phyloP scores from a whole-genome alignment of 1,140 invertebrate species.

The Lepidurus arcticus region DNA sequence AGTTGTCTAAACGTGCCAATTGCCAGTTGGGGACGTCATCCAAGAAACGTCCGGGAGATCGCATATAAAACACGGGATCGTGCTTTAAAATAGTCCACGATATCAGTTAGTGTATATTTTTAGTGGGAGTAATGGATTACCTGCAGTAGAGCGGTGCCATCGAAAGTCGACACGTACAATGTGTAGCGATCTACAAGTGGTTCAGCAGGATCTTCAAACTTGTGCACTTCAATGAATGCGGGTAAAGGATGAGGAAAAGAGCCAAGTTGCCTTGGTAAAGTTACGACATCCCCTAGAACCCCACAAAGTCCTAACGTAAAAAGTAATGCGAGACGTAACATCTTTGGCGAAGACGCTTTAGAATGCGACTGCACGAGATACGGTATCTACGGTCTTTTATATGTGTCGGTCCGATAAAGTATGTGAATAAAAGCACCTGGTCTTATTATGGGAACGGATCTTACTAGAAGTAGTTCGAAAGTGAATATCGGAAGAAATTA shows the following conservation, averaged over 20 bases:
- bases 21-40: conserved; percentile 39
- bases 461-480: neutral
- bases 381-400: neutral
- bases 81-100: conserved; percentile 17
- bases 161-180: conserved; percentile 41
- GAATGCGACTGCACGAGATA: neutral
- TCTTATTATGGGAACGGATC: neutral
- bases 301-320: neutral
- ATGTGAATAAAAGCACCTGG: neutral
- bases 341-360: neutral
- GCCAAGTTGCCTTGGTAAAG: conserved; percentile 33
- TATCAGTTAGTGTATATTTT: neutral
- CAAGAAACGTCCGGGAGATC: conserved; percentile 39
- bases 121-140: neutral
- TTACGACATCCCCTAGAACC: conserved; percentile 11
- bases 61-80: conserved; percentile 39
- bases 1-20: conserved; percentile 38
- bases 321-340: neutral
- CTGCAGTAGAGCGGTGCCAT: conserved; percentile 32
- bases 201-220: conserved; percentile 35
- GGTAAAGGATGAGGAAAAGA: conserved; percentile 30
- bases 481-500: no score
- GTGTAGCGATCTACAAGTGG: conserved; percentile 38
- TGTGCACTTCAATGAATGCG: conserved; percentile 40
- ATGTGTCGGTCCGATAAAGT: neutral